These are phyloP conservation scores for Gryllus bimaculatus DNA, from an alignment of 1,140 invertebrate species.

Conservation along the genomic window DNA sequence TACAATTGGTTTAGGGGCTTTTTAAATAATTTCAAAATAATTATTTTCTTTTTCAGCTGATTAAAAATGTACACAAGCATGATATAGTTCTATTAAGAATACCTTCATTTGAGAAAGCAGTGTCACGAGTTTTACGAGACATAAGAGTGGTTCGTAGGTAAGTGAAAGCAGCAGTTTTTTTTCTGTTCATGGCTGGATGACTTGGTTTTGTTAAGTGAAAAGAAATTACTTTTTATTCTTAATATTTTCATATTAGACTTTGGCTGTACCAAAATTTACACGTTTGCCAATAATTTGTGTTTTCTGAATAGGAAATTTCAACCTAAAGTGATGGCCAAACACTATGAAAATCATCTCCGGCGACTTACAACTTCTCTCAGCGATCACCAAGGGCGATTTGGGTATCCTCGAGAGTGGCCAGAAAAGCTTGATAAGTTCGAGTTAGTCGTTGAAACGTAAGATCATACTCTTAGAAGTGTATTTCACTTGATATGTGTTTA, in stretches of 20 bases:
- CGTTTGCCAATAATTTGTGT: too few species aligned
- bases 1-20: too few species aligned
- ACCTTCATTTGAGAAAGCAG: slow-evolving; percentile 70
- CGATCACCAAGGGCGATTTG: slow-evolving; percentile 60
- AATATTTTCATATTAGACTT: not conserved
- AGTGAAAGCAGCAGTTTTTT: not conserved
- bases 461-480: slow-evolving; percentile 24
- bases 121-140: slow-evolving; percentile 67
- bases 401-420: slow-evolving; percentile 64
- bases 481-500: not conserved
- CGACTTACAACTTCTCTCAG: slow-evolving; percentile 73
- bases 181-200: not conserved
- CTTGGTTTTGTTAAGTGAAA: not conserved
- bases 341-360: slow-evolving; percentile 71
- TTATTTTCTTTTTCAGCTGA: slow-evolving; percentile 45
- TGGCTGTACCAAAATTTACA: not conserved
- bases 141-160: slow-evolving; percentile 75
- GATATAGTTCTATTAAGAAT: slow-evolving; percentile 62
- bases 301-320: slow-evolving; percentile 63
- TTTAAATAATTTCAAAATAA: not conserved
- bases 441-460: slow-evolving; percentile 84
- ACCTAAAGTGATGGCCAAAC: slow-evolving; percentile 71
- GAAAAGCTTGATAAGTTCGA: slow-evolving; percentile 58
- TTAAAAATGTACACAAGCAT: slow-evolving; percentile 69
- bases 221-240: not conserved